Percentiles rank a stretch among this genome's conserved stretches.
Evolutionary conservation across 2,113 vertebrate species (phyloP).

Genomic region (Pituophis catenifer): DNA sequence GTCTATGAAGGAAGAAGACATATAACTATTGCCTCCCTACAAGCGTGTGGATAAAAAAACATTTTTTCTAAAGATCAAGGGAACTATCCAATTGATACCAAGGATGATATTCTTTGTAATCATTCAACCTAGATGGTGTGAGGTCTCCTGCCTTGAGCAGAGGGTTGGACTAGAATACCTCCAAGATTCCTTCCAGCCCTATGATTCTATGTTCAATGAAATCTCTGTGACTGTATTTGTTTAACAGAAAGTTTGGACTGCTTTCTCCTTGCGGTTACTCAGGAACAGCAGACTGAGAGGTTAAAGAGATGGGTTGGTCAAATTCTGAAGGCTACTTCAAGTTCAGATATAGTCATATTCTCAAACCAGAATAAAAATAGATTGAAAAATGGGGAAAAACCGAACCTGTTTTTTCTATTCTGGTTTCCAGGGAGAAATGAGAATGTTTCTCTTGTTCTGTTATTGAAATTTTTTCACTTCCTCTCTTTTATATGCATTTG

Average conservation of each 20-base stretch:
- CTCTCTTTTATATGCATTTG: neutral
- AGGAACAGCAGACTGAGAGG: neutral
- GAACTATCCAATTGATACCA: neutral
- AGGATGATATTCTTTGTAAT: neutral
- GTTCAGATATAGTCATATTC: neutral
- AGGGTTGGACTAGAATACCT: neutral
- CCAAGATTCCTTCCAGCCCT: neutral
- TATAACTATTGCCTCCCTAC: neutral
- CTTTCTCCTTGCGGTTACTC: neutral
- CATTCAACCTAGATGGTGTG: neutral
- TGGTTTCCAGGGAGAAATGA: neutral
- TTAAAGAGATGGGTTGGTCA: neutral
- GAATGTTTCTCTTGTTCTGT: neutral
- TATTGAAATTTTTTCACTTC: neutral
- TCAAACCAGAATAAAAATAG: neutral
- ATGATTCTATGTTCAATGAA: neutral
- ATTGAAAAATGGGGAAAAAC: neutral
- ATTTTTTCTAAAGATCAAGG: neutral
- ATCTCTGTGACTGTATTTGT: neutral
- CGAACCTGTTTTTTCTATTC: neutral
- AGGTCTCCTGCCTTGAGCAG: neutral
- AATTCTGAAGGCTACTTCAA: neutral
- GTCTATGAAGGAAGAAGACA: neutral
- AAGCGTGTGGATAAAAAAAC: neutral
- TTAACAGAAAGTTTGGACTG: neutral